Percentiles rank a stretch among this genome's conserved stretches.
phyloP scores from a whole-genome alignment of 2,888 invertebrate genomes.

The Hedychridium roseum region DNA sequence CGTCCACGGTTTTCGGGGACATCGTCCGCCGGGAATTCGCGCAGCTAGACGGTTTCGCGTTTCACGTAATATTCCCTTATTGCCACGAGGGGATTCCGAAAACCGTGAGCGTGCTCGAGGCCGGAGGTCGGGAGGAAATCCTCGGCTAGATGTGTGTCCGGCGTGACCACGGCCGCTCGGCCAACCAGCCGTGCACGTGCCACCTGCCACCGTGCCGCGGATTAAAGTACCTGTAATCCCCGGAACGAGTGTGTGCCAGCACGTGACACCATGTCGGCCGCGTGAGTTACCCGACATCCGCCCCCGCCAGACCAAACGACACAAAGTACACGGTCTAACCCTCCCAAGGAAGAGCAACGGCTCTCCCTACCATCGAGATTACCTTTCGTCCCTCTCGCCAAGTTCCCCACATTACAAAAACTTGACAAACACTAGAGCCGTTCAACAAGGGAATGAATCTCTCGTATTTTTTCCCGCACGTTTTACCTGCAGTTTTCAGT shows the following conservation, averaged over 20 bases:
- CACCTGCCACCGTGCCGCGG: constrained; percentile 5
- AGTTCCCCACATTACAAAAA: too few species aligned
- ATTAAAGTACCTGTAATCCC: constrained; percentile 27
- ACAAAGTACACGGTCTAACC: too few species aligned
- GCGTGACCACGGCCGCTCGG: constrained; percentile 6
- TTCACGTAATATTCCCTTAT: constrained; percentile 35
- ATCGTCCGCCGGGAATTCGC: neutral
- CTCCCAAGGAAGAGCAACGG: too few species aligned
- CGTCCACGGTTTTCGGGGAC: neutral
- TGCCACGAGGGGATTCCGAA: constrained; percentile 20
- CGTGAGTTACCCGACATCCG: too few species aligned
- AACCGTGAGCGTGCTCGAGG: constrained; percentile 5
- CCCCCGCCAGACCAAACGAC: too few species aligned
- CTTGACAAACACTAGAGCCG: too few species aligned
- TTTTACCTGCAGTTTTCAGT: too few species aligned
- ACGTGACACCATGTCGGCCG: too few species aligned
- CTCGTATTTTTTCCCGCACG: too few species aligned
- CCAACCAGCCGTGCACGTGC: constrained; percentile 14
- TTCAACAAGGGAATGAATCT: too few species aligned
- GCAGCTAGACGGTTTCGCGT: constrained; percentile 12
- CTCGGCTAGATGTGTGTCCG: constrained; percentile 2
- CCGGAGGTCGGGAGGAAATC: constrained; percentile 17
- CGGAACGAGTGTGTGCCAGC: constrained; percentile 1
- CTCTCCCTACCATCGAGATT: too few species aligned
- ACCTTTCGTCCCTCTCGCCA: too few species aligned